These are phyloP conservation scores for Probosciger aterrimus DNA, from an alignment of 2,113 vertebrate species.

Conservation along the genomic window DNA sequence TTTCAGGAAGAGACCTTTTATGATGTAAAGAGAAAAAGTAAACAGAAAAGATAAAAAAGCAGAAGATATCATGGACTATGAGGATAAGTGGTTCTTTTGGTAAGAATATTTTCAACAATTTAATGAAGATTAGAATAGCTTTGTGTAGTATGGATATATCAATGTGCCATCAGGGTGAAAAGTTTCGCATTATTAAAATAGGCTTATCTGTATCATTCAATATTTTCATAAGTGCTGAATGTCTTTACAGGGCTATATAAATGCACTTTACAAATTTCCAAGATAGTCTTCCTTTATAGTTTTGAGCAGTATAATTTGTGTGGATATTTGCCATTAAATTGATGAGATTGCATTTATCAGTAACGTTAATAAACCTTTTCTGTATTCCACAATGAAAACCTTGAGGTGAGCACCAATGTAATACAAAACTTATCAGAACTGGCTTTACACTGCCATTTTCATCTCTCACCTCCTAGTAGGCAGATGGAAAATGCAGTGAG, in stretches of 20 bases:
- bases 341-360: conserved; percentile 30
- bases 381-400: not conserved
- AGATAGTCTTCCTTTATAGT: conserved; percentile 66
- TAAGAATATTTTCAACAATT: conserved; percentile 52
- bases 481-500: conserved; percentile 14
- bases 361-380: not conserved
- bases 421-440: not conserved
- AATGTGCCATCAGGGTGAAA: conserved; percentile 51
- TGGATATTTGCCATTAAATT: conserved; percentile 4
- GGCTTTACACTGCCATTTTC: not conserved
- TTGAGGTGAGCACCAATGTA: conserved; percentile 8
- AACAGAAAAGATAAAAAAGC: conserved; percentile 36
- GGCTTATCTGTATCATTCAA: conserved; percentile 27
- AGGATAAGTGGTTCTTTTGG: conserved; percentile 41
- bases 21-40: conserved; percentile 21
- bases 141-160: conserved; percentile 51
- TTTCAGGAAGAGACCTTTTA: conserved; percentile 32
- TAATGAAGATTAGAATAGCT: conserved; percentile 49
- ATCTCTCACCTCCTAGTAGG: not conserved
- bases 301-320: conserved; percentile 27
- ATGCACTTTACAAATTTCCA: conserved; percentile 63
- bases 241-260: conserved; percentile 24
- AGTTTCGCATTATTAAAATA: conserved; percentile 61
- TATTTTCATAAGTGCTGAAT: conserved; percentile 40
- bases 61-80: conserved; percentile 27